phyloP scores from a whole-genome alignment of 2,113 vertebrate genomes.

The Orientallactaga bullata region DNA sequence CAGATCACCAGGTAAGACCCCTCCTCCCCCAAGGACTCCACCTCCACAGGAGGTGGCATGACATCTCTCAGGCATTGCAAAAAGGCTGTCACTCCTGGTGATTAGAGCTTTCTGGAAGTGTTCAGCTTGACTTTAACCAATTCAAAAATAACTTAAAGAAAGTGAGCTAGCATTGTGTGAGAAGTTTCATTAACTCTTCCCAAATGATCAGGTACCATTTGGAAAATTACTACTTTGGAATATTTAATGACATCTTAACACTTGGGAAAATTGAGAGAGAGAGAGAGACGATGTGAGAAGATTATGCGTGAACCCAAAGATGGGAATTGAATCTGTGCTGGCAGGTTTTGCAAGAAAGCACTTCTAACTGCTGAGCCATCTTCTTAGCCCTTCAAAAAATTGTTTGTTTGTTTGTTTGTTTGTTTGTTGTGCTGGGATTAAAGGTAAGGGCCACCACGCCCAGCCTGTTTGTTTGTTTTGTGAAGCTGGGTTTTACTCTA shows the following conservation, averaged over 20 bases:
- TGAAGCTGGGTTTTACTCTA: too few species aligned
- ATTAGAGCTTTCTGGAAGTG: background rate
- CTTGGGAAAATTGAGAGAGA: background rate
- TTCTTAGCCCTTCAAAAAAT: too few species aligned
- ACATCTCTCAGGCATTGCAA: background rate
- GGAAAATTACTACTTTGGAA: background rate
- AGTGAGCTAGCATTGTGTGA: background rate
- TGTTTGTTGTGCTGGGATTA: too few species aligned
- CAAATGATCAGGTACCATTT: background rate
- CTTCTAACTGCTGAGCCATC: too few species aligned
- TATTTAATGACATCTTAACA: background rate
- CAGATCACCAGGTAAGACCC: background rate
- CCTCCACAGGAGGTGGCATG: background rate
- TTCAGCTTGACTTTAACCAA: background rate
- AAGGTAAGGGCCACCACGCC: too few species aligned
- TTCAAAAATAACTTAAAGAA: background rate
- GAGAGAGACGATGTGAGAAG: background rate
- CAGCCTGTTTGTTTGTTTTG: too few species aligned
- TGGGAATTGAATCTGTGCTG: too few species aligned
- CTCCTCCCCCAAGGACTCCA: too few species aligned
- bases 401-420: too few species aligned
- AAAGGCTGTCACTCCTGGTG: background rate
- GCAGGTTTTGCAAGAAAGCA: too few species aligned
- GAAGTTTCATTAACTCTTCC: conserved; percentile 2
- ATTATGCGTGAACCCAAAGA: background rate